These are phyloP conservation scores for Aurelia sp. DNA, from an alignment of 30 jellyfish, hydroid and myxozoan genomes.

Conservation along the genomic window DNA sequence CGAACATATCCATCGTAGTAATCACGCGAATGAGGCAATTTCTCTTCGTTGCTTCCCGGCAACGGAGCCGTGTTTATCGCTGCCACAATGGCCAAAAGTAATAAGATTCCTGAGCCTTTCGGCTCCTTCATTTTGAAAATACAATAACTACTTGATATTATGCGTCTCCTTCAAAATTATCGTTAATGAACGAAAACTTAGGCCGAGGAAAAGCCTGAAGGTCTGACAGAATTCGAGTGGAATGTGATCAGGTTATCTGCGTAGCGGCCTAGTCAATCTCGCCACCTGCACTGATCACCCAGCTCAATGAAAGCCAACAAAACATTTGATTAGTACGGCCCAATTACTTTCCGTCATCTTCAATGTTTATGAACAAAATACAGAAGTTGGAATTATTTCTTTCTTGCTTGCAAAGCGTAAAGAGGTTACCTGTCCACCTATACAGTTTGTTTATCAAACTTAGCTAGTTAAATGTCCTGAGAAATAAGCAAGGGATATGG, in stretches of 20 bases:
- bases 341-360: neutral
- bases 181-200: neutral
- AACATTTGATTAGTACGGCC: neutral
- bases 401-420: neutral
- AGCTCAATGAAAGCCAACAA: slow-evolving; percentile 15
- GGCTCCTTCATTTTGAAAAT: slow-evolving; percentile 65
- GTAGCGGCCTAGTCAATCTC: slow-evolving; percentile 44
- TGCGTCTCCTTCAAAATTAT: slow-evolving; percentile 22
- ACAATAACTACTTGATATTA: neutral
- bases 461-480: too few relatives aligned
- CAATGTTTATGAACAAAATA: neutral
- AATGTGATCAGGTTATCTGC: slow-evolving; percentile 65
- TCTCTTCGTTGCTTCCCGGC: slow-evolving; percentile 37
- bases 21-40: slow-evolving; percentile 93
- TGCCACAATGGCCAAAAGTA: slow-evolving; percentile 7
- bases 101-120: slow-evolving; percentile 42
- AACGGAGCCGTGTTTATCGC: slow-evolving; percentile 53
- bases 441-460: too few relatives aligned
- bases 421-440: neutral
- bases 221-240: slow-evolving; percentile 53
- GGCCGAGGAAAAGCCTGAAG: neutral
- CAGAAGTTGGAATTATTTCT: neutral
- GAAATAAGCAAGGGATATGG: too few relatives aligned
- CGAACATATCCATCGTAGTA: slow-evolving; percentile 94
- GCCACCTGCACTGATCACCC: slow-evolving; percentile 68